These are phyloP conservation scores for Neomonachus schauinslandi DNA, from an alignment of 2,113 vertebrate species.

Conservation along the genomic window DNA sequence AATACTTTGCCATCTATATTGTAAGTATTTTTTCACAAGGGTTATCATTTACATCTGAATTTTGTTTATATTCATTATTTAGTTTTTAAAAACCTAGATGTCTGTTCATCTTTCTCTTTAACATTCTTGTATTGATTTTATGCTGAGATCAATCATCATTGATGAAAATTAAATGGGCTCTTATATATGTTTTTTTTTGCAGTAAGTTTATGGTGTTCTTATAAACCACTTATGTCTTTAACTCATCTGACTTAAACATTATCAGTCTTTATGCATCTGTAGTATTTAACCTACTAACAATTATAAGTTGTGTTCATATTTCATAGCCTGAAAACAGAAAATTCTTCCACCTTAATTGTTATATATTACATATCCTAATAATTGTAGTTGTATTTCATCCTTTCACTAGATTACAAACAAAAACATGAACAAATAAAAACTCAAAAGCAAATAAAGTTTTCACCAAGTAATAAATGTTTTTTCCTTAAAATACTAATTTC, in stretches of 20 bases:
- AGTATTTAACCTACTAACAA: not conserved
- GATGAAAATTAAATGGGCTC: not conserved
- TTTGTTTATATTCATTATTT: not conserved
- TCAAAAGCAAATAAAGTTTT: not conserved
- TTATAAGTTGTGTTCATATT: not conserved
- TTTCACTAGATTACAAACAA: not conserved
- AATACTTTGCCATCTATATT: not conserved
- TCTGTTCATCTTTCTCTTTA: not conserved
- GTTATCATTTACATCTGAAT: not conserved
- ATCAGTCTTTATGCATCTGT: not conserved
- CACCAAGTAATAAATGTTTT: not conserved
- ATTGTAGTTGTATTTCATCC: not conserved
- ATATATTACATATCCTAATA: not conserved
- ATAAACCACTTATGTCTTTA: not conserved
- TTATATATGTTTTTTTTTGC: not conserved
- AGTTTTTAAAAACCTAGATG: not conserved
- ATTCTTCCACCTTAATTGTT: not conserved
- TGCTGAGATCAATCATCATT: not conserved
- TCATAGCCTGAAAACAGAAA: not conserved
- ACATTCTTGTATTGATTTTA: not conserved
- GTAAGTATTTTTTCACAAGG: not conserved
- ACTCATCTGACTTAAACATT: not conserved
- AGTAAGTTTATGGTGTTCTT: not conserved
- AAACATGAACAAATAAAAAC: not conserved
- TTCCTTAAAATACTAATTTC: slow-evolving; percentile 13